Evolutionary conservation across 2,113 vertebrate genomes (phyloP), one percentile per base, ranked within the genome.

Genomic region (Chamaetylas fuelleborni): DNA sequence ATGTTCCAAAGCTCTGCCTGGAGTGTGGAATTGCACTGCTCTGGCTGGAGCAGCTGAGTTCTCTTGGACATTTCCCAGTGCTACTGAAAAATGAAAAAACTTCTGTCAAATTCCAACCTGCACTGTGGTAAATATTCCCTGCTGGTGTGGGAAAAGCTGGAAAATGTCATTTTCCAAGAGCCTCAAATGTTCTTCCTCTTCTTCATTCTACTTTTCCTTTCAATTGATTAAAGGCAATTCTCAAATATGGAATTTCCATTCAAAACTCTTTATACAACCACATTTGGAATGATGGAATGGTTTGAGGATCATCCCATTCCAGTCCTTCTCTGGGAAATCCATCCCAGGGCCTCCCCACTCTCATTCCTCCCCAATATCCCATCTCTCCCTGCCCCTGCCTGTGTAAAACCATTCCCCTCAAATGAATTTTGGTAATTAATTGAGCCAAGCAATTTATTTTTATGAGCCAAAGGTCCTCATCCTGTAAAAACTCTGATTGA

Each of bases 371-470:
- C 86, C 69, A 20, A 14, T 2, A 38, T 20, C 19, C 33, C 86
- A 45, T 1, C 23, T 22, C 14, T 34, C 20, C 31, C 40, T 56
- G 33, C 10, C 33, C 48, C 42, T 45, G 3, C 12, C 76, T 33
- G 7, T 8, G 8, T 3, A 33, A 73, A 81, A n/a, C 19, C 45
- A 58, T 12, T 58, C 33, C 33, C 13, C 23, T 19, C 0, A 2
- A 14, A 45, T 6, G 0, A 65, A 58, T 14, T 43, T 1, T 12
- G 2, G 9, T 19, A 4, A 36, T 42, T 14, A 23, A 72, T 5
- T 13, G 6, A 51, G 34, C 69, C 57, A 53, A 69, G 12, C 9
- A 58, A 47, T 17, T 25, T 17, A 1, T 67, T 73, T 80, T 56
- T 34, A 17, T 16, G n/a, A 91, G 38, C 13, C 26, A 11, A 72